Evolutionary conservation across 2,888 invertebrate species (phyloP), one percentile per base, ranked within the genome.

Genomic region (Elysia crispata): DNA sequence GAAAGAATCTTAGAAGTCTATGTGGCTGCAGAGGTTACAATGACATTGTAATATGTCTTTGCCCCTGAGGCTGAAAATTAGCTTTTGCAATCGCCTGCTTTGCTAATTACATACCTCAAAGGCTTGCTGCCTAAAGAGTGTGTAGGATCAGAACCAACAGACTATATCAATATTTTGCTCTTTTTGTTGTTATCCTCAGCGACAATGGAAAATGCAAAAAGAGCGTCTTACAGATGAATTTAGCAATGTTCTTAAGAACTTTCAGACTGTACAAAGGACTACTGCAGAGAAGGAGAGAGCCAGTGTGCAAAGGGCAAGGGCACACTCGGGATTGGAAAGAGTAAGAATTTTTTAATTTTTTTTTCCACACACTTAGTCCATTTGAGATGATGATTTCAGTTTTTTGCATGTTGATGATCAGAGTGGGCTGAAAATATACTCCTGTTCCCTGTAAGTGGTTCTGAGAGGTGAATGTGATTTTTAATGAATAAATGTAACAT

Each of bases 201-300:
- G 96, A 84, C 96, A 97, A 87, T 94, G 95, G 90, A 97, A 96
- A 92, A 95, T 98, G 93, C 96, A 97, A 88, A 94, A 95, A 85
- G 98, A 98, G 90, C 94, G 97, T 57, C 94, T 98, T 81, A 96
- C 97, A 80, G 97, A 97, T 90, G 98, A 98, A 92, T 98, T 98
- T 92, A 96, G 97, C 86, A 94, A 95, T 85, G 96, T 96, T 0
- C 93, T 98, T 83, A 97, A 97, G 91, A 95, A 95, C 86, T 98
- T 98, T 92, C 94, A 98, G 94, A 94, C 94, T 1, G 87, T 89
- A 18, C 98, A 98, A 93, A 94, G 96, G 86, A 94, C 95, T 89
- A 97, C 97, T 5, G 97, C 97, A 13, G 95, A 96, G 87, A 97
- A 97, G 91, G 97, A 97, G 87, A 97, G 96, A 90, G 97, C 96